Conservation (phyloP, 2,888 invertebrate species). For the Lasius platythorax region DNA sequence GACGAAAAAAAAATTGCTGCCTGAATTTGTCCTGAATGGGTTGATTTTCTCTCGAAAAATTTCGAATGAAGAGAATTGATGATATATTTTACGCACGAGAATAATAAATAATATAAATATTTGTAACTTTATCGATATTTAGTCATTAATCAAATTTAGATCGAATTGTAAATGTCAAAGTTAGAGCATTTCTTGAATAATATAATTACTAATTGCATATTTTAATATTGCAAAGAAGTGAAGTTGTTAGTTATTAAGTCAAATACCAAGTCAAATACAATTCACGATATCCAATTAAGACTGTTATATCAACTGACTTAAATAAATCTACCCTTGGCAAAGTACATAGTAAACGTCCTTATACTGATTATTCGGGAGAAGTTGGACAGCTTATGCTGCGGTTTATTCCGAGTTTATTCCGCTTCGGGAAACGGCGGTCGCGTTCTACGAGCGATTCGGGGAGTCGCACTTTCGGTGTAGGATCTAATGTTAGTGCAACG, state of each 20-base stretch:
- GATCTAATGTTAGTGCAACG: slow-evolving; percentile 29
- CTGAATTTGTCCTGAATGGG: slow-evolving; percentile 28
- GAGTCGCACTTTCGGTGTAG: not conserved
- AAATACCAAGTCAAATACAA: slow-evolving; percentile 16
- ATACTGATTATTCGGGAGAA: slow-evolving; percentile 25
- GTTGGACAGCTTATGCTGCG: slow-evolving; percentile 46
- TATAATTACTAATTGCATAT: not conserved
- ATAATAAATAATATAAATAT: not conserved
- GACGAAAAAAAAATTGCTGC: slow-evolving; percentile 43
- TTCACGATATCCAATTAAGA: slow-evolving; percentile 22
- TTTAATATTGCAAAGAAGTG: not conserved
- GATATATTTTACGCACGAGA: not conserved
- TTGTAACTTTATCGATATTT: not conserved
- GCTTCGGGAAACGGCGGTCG: slow-evolving; percentile 26
- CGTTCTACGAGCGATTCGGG: slow-evolving; percentile 5
- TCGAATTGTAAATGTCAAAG: not conserved
- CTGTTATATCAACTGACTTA: slow-evolving; percentile 2
- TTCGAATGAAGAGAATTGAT: not conserved
- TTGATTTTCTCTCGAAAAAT: slow-evolving; percentile 6
- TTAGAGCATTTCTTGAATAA: not conserved
- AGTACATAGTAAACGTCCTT: slow-evolving; percentile 24
- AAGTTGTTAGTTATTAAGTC: slow-evolving; percentile 10
- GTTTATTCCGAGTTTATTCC: slow-evolving; percentile 61
- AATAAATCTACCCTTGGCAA: slow-evolving; percentile 19
- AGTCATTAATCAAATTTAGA: not conserved